These are phyloP conservation scores for Polyergus mexicanus DNA, from an alignment of 1,140 invertebrate species.

Conservation along the genomic window DNA sequence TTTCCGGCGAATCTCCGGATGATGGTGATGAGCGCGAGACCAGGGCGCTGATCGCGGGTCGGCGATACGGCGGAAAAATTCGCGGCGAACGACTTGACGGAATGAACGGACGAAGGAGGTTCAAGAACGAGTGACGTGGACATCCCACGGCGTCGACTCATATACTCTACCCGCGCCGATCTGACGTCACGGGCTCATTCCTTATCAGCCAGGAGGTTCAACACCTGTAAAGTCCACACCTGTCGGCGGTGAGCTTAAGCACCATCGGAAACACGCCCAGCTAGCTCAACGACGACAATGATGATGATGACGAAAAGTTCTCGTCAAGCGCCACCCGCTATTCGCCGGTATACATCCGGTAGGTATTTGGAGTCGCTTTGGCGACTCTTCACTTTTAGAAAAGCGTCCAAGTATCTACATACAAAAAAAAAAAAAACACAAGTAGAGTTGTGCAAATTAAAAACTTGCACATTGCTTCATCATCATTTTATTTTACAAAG, in stretches of 20 bases:
- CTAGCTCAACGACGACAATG: conserved; percentile 30
- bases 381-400: neutral
- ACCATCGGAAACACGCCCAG: conserved; percentile 68
- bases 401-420: neutral
- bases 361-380: neutral
- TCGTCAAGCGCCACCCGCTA: neutral
- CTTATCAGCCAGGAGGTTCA: conserved; percentile 81
- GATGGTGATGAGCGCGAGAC: neutral
- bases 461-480: too few species aligned
- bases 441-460: too few species aligned
- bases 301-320: conserved; percentile 31
- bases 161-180: conserved; percentile 84
- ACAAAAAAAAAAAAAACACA: too few species aligned
- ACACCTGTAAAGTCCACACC: conserved; percentile 75
- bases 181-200: conserved; percentile 85
- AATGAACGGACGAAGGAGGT: conserved; percentile 78
- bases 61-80: conserved; percentile 41
- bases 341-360: neutral
- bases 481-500: too few species aligned
- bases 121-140: conserved; percentile 85
- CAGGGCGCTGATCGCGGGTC: neutral
- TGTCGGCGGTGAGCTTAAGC: conserved; percentile 67
- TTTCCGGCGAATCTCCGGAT: neutral
- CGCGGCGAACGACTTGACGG: conserved; percentile 56
- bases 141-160: conserved; percentile 81